Percentiles rank a stretch among this genome's conserved stretches.
Evolutionary conservation across 2,113 vertebrate genomes (phyloP).

Genomic region (Carassius auratus): DNA sequence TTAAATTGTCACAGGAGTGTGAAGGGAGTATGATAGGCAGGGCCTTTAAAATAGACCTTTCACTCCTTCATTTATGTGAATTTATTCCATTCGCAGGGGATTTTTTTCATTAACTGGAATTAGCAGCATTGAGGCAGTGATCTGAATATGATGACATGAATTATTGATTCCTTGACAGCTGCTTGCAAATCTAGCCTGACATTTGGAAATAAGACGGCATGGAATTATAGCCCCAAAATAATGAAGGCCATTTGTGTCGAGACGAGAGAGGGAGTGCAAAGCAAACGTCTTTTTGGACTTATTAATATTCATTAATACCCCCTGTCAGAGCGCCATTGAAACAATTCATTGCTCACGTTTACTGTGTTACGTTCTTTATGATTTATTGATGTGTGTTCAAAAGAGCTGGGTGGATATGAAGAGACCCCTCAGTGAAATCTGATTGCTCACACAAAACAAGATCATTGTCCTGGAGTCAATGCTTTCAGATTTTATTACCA

Average conservation of each 20-base stretch:
- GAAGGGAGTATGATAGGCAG: conserved; percentile 7
- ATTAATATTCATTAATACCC: conserved; percentile 78
- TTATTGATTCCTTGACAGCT: conserved; percentile 69
- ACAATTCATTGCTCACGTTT: conserved; percentile 72
- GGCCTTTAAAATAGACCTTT: conserved; percentile 54
- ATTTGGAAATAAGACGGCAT: conserved; percentile 52
- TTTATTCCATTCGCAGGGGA: conserved; percentile 62
- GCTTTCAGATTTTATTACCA: background rate
- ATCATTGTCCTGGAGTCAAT: background rate
- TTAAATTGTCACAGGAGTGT: background rate
- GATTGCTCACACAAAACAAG: conserved; percentile 2
- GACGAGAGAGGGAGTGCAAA: conserved; percentile 6
- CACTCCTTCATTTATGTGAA: conserved; percentile 61
- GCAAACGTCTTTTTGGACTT: conserved; percentile 58
- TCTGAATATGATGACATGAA: conserved; percentile 70
- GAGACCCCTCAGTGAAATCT: conserved; percentile 32
- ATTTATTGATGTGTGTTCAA: conserved; percentile 70
- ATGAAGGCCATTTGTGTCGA: conserved; percentile 37
- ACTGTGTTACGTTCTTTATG: conserved; percentile 69
- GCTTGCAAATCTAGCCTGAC: conserved; percentile 51
- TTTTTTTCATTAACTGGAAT: conserved; percentile 67
- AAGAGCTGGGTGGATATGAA: conserved; percentile 59
- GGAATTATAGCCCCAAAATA: conserved; percentile 52
- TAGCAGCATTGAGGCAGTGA: conserved; percentile 62
- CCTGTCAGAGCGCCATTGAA: conserved; percentile 67